Conservation (phyloP, 2,113 vertebrate species). For the Pycnonotus jocosus region DNA sequence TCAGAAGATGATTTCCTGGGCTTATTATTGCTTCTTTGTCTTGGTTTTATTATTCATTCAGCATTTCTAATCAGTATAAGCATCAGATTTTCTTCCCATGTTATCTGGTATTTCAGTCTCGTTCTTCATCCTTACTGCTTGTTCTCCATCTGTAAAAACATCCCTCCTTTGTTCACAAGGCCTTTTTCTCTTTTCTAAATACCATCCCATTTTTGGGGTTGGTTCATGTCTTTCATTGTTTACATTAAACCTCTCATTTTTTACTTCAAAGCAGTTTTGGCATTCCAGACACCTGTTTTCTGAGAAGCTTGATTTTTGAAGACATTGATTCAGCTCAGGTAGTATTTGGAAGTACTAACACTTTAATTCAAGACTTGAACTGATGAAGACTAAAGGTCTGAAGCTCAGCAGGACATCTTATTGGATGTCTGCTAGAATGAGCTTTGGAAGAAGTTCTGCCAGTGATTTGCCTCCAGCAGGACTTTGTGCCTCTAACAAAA, state of each 20-base stretch:
- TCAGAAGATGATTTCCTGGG: neutral
- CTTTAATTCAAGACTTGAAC: neutral
- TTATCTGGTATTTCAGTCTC: neutral
- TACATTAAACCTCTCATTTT: neutral
- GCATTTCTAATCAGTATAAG: neutral
- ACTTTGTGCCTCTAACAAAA: neutral
- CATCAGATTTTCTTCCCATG: neutral
- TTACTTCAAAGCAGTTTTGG: neutral
- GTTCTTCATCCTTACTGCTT: neutral
- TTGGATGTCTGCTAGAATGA: neutral
- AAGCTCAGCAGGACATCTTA: neutral
- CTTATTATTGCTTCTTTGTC: neutral
- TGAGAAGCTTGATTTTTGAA: neutral
- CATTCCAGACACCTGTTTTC: neutral
- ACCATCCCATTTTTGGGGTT: fast-evolving
- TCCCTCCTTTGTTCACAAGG: neutral
- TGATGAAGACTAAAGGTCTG: neutral
- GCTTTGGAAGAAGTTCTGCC: neutral
- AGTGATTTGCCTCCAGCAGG: neutral
- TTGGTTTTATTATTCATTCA: neutral
- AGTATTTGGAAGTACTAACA: neutral
- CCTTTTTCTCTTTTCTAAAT: neutral
- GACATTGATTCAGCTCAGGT: neutral
- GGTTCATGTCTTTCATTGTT: neutral
- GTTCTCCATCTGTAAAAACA: neutral